phyloP scores from a whole-genome alignment of 2,797 vertebrate species.

The Channallabes apus region DNA sequence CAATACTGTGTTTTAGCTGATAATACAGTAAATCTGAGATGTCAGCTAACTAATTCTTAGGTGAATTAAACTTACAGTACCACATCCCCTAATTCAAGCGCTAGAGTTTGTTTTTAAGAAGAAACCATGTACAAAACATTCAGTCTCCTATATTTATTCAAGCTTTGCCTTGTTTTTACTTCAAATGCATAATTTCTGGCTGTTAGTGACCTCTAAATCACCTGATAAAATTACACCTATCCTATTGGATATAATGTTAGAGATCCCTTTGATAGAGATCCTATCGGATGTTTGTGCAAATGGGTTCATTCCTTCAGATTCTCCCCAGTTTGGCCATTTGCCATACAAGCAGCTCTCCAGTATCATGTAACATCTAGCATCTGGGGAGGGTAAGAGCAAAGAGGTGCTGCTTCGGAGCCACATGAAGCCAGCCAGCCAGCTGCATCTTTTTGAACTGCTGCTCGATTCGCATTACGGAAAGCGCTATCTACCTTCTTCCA shows the following conservation, averaged over 20 bases:
- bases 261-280: neutral
- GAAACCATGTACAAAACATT: neutral
- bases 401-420: neutral
- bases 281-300: neutral
- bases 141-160: neutral
- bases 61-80: neutral
- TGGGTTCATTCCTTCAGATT: neutral
- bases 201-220: neutral
- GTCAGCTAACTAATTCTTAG: neutral
- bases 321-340: neutral
- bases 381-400: neutral
- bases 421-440: neutral
- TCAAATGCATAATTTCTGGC: neutral
- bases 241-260: neutral
- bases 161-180: neutral
- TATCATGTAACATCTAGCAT: neutral
- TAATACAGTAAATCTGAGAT: neutral
- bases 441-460: conserved; percentile 4
- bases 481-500: neutral
- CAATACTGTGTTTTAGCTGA: no score
- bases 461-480: neutral
- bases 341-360: neutral
- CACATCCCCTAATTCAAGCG: no score
- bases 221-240: neutral
- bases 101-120: neutral